Evolutionary conservation across 1,140 invertebrate genomes (phyloP).

Genomic region (Drosophila triauraria): DNA sequence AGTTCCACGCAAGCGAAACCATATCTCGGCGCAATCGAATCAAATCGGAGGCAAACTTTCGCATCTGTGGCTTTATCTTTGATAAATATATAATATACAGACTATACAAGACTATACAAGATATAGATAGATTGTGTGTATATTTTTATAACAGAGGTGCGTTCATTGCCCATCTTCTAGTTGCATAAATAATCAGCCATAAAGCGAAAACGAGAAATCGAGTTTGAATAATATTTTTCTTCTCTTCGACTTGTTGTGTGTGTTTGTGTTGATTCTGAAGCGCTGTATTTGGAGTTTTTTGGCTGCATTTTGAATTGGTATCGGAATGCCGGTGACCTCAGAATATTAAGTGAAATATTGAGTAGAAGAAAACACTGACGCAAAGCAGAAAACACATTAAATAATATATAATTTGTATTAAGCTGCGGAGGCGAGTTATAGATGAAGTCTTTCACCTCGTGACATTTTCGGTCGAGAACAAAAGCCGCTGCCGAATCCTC

Average conservation of each 20-base stretch:
- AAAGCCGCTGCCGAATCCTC: neutral
- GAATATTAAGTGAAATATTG: constrained; percentile 42
- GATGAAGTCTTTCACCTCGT: constrained; percentile 49
- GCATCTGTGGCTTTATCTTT: constrained; percentile 9
- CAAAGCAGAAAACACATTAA: constrained; percentile 25
- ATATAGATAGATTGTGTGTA: constrained; percentile 2
- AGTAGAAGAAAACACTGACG: constrained; percentile 36
- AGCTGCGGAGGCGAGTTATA: constrained; percentile 15
- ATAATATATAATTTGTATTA: constrained; percentile 20
- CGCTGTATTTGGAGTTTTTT: constrained; percentile 20
- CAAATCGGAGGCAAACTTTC: constrained; percentile 22
- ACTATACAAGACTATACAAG: neutral
- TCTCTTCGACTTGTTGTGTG: constrained; percentile 3
- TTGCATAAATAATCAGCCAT: constrained; percentile 62
- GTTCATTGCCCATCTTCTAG: constrained; percentile 65
- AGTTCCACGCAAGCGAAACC: constrained; percentile 12
- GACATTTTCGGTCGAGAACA: constrained; percentile 51
- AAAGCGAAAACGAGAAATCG: constrained; percentile 39
- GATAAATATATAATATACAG: constrained; percentile 24
- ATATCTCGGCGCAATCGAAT: constrained; percentile 4
- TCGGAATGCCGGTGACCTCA: constrained; percentile 74
- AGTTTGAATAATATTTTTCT: constrained; percentile 52
- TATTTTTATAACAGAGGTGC: constrained; percentile 20
- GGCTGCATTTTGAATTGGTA: constrained; percentile 55
- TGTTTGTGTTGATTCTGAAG: constrained; percentile 3